phyloP scores from a whole-genome alignment of 2,888 invertebrate species.

The Dolichopus griseipennis region DNA sequence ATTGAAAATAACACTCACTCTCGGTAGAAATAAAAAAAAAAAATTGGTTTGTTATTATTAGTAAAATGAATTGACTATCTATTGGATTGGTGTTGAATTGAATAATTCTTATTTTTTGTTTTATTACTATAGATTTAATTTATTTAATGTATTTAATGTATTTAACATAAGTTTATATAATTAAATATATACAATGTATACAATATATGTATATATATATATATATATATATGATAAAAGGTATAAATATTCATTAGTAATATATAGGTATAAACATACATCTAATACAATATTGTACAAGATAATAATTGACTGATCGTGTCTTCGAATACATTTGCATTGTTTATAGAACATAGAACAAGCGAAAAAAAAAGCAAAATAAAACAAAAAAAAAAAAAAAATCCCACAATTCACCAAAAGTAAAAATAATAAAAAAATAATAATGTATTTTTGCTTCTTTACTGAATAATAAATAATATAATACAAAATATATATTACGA shows the following conservation, averaged over 20 bases:
- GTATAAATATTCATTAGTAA: not conserved
- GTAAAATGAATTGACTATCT: constrained; percentile 9
- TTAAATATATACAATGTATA: not conserved
- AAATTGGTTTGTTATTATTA: not conserved
- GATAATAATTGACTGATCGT: constrained; percentile 12
- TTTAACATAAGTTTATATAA: not conserved
- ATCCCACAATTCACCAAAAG: not conserved
- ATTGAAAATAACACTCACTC: too few relatives aligned
- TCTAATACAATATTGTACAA: constrained; percentile 9
- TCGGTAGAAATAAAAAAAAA: not conserved
- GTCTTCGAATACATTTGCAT: constrained; percentile 10
- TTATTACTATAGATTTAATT: not conserved
- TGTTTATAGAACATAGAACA: not conserved
- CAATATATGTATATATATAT: not conserved
- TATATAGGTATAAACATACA: not conserved
- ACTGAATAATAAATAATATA: not conserved
- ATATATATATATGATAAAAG: not conserved
- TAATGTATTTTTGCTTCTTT: not conserved
- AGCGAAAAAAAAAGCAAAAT: not conserved
- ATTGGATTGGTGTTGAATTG: constrained; percentile 10
- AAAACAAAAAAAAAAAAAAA: not conserved
- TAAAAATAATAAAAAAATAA: not conserved
- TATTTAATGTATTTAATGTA: not conserved
- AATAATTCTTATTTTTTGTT: not conserved
- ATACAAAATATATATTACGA: too few relatives aligned